Conservation (phyloP, 1,140 invertebrate genomes). For the Drosophila funebris region DNA sequence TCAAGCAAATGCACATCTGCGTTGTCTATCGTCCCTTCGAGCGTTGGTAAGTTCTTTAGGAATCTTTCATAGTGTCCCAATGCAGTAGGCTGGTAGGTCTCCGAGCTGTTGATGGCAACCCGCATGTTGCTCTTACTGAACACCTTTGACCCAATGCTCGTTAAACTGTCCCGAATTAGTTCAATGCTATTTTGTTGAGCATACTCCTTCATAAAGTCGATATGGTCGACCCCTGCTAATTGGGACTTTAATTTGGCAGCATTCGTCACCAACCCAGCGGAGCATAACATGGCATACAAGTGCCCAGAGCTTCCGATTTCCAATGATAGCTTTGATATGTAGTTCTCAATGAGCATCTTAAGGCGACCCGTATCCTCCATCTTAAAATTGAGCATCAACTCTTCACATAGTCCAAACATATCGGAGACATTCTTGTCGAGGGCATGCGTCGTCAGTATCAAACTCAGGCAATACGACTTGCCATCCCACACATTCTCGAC, state of each 20-base stretch:
- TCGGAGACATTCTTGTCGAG: slow-evolving; percentile 90
- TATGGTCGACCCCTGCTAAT: slow-evolving; percentile 89
- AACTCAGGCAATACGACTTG: slow-evolving; percentile 88
- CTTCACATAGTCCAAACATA: slow-evolving; percentile 92
- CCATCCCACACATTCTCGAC: slow-evolving; percentile 88
- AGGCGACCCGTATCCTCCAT: slow-evolving; percentile 90
- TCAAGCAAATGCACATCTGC: slow-evolving; percentile 46
- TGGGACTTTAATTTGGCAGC: slow-evolving; percentile 88
- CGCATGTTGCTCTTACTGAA: slow-evolving; percentile 88
- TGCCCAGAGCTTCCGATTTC: slow-evolving; percentile 93
- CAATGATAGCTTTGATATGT: slow-evolving; percentile 89
- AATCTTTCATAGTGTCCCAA: slow-evolving; percentile 85
- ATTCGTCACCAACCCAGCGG: slow-evolving; percentile 88
- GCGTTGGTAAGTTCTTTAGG: slow-evolving; percentile 68
- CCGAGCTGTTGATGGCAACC: slow-evolving; percentile 87
- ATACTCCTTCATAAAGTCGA: slow-evolving; percentile 91
- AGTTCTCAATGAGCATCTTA: slow-evolving; percentile 90
- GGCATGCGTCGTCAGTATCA: slow-evolving; percentile 91
- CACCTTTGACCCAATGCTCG: slow-evolving; percentile 86
- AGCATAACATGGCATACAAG: slow-evolving; percentile 91
- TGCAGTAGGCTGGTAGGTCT: slow-evolving; percentile 83
- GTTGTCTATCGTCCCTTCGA: slow-evolving; percentile 62
- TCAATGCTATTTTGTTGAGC: slow-evolving; percentile 87
- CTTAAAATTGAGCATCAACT: slow-evolving; percentile 89
- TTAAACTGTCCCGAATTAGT: slow-evolving; percentile 87